Evolutionary conservation across 2,888 invertebrate species (phyloP), one percentile per base, ranked within the genome.

Genomic region (Deroplatys truncata): DNA sequence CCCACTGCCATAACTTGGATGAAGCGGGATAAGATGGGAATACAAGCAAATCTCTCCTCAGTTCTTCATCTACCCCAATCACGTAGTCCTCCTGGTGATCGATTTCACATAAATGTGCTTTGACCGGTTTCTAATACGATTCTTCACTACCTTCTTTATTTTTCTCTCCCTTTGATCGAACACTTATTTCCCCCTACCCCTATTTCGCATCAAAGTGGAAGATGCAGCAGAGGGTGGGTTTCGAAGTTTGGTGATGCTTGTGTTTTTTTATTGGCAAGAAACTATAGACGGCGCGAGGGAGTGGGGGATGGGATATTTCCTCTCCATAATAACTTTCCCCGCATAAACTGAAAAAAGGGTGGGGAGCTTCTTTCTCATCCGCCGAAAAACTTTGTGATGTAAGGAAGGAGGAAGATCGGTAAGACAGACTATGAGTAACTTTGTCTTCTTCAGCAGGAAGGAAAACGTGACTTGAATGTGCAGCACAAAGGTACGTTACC

Each of bases 251-350:
- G 43, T 16, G 56, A 85, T 20, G 85, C 85, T 56, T 85, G n/a
- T 85, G 85, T 85, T 85, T 85, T 43, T 72, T 85, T 85, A 85
- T 85, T 85, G 85, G 85, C 85, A 85, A 25, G 15, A 43, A 85
- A 85, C 56, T 72, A 16, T 85, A n/a, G 35, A 31, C 35, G 16
- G 35, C 35, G 43, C 15, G 7, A 84, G 35, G 31, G 43, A 13
- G 13, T 43, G n/a, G 35, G 84, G n/a, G 31, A 13, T 72, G 56
- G 28, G 85, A 85, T 85, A 85, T 56, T 49, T 85, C 85, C 85
- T 85, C 49, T 56, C 28, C n/a, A 28, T 85, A 85, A 85, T 85
- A 85, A 85, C 85, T 49, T 85, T 85, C 85, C 28, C 85, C 85
- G 49, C 56, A 49, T 49, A 85, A 85, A 85, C 43, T 49, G 28